A percentile compares a stretch with the other conserved stretches of the same genome.
Evolutionary conservation across 2,797 vertebrate species (phyloP).

Genomic region (Nannoperca australis): DNA sequence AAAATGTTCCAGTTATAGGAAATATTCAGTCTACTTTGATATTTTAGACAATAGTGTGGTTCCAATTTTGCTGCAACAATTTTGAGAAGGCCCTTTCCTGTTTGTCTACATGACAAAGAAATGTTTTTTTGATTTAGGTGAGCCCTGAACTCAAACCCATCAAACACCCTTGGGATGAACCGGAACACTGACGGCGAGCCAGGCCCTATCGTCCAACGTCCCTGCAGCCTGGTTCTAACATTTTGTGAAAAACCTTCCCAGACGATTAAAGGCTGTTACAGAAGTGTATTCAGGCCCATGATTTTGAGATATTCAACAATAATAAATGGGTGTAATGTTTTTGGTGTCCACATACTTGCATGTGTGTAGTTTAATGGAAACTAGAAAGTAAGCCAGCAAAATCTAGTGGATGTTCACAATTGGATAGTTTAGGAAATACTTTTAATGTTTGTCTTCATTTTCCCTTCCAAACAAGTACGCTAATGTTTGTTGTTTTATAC

Average conservation of each 20-base stretch:
- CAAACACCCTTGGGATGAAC: constrained; percentile 25
- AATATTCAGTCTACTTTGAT: background rate
- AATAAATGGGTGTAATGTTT: background rate
- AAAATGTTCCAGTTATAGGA: background rate
- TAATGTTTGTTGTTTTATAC: background rate
- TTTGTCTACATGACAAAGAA: constrained; percentile 6
- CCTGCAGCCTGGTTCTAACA: background rate
- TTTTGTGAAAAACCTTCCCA: constrained; percentile 4
- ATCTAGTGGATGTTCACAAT: background rate
- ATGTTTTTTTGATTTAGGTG: background rate
- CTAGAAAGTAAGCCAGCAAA: background rate
- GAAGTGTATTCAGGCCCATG: background rate
- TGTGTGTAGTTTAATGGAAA: background rate
- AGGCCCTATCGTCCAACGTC: background rate
- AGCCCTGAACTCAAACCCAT: constrained; percentile 5
- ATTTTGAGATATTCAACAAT: background rate
- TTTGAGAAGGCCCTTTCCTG: background rate
- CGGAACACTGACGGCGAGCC: background rate
- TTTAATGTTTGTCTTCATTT: background rate
- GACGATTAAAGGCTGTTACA: background rate
- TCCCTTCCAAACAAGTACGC: background rate
- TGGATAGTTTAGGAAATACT: background rate
- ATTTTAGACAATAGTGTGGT: background rate
- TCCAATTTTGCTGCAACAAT: background rate
- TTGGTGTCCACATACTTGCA: background rate